Conservation (phyloP, 2,888 invertebrate genomes). For the Blomia tropicalis region DNA sequence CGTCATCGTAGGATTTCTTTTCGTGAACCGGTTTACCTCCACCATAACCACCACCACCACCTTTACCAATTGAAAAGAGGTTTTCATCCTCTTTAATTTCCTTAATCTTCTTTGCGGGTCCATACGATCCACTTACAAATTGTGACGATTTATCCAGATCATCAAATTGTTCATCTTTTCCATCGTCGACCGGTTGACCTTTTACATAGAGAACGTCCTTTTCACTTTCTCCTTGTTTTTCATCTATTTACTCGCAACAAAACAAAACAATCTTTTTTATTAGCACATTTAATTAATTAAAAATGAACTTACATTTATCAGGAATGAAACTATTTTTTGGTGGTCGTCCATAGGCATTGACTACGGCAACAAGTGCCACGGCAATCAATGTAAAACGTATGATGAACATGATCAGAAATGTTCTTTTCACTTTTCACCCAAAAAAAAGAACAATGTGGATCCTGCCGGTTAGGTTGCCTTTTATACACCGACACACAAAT, state of each 20-base stretch:
- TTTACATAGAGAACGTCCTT: constrained; percentile 2
- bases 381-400: not conserved
- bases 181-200: not conserved
- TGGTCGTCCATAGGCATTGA: constrained; percentile 5
- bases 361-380: not conserved
- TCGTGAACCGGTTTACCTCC: not conserved
- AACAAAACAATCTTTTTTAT: not conserved
- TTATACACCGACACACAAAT: too few relatives aligned
- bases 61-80: not conserved
- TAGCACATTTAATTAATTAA: not conserved
- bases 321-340: not conserved
- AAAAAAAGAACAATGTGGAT: too few relatives aligned
- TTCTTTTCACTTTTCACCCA: too few relatives aligned
- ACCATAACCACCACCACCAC: not conserved
- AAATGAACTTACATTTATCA: not conserved
- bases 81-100: not conserved
- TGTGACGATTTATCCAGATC: not conserved
- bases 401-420: not conserved
- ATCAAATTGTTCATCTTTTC: not conserved
- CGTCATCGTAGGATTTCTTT: not conserved
- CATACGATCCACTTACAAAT: not conserved
- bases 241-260: not conserved
- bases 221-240: not conserved
- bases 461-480: too few relatives aligned
- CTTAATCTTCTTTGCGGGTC: not conserved